phyloP scores from a whole-genome alignment of 2,888 invertebrate species.

The Drosophila paucipuncta region DNA sequence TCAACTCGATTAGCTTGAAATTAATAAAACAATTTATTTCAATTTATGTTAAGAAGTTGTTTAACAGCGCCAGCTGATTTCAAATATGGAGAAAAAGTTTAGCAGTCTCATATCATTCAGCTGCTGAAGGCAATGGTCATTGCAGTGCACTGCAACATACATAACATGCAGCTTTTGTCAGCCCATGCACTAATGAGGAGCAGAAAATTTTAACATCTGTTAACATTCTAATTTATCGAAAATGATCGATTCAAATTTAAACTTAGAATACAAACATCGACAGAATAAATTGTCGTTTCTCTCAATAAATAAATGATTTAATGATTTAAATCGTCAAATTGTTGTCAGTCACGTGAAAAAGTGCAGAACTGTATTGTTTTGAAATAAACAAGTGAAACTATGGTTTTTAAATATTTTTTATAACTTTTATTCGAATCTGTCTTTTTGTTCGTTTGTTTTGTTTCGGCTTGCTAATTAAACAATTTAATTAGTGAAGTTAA shows the following conservation, averaged over 20 bases:
- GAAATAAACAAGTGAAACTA: not conserved
- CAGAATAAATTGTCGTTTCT: not conserved
- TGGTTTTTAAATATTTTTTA: slow-evolving; percentile 17
- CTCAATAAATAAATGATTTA: not conserved
- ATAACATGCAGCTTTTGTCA: slow-evolving; percentile 2
- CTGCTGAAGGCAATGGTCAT: not conserved
- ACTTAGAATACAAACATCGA: not conserved
- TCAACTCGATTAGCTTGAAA: not conserved
- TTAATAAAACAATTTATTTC: not conserved
- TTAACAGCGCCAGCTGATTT: not conserved
- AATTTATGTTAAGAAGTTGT: not conserved
- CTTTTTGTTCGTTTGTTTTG: slow-evolving; percentile 45
- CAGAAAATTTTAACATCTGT: not conserved
- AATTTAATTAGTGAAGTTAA: slow-evolving; percentile 69
- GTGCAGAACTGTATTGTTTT: not conserved
- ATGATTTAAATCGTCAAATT: not conserved
- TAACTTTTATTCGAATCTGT: slow-evolving; percentile 59
- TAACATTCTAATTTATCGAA: not conserved
- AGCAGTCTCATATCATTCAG: not conserved
- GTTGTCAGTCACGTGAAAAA: not conserved
- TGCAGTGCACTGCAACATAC: not conserved
- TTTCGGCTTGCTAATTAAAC: slow-evolving; percentile 64
- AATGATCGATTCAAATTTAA: not conserved
- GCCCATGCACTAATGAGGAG: accelerated
- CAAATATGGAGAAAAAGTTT: not conserved